Evolutionary conservation across 2,797 vertebrate genomes (phyloP).

Genomic region (Xiphophorus birchmanni): DNA sequence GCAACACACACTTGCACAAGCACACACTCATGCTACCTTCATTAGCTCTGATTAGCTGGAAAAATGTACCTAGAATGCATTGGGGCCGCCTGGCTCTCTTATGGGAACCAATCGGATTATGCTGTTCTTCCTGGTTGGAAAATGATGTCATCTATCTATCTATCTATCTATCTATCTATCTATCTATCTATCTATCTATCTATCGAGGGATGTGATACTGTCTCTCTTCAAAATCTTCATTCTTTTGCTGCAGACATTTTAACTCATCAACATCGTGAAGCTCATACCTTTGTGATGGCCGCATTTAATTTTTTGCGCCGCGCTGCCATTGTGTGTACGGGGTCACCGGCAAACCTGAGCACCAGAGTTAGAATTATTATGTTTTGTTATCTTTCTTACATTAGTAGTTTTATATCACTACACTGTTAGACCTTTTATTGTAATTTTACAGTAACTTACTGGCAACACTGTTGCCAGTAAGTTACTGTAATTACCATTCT

Average conservation of each 20-base stretch:
- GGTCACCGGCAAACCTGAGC: constrained; percentile 32
- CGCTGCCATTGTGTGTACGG: constrained; percentile 20
- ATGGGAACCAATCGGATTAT: constrained; percentile 73
- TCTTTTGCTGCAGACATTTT: constrained; percentile 28
- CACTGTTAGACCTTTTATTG: no score
- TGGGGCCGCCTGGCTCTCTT: constrained; percentile 51
- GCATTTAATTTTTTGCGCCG: constrained; percentile 32
- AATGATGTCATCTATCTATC: constrained; percentile 44
- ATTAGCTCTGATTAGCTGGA: constrained; percentile 68
- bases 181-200: constrained; percentile 48
- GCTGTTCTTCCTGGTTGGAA: constrained; percentile 31
- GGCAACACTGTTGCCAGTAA: no score
- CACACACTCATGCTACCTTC: constrained; percentile 50
- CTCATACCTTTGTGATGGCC: constrained; percentile 28
- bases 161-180: constrained; percentile 50
- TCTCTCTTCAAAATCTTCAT: constrained; percentile 6
- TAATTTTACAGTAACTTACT: no score
- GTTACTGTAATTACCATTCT: no score
- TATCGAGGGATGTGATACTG: constrained; percentile 1
- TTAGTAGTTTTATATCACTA: no score
- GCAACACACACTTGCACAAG: constrained; percentile 41
- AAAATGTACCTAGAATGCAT: constrained; percentile 59
- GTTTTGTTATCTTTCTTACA: no score
- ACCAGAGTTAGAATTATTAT: no score
- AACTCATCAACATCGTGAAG: constrained; percentile 8